A percentile compares a stretch with the other conserved stretches of the same genome.
These are phyloP conservation scores for Eubasilissa splendida DNA, from an alignment of 2,888 invertebrate genomes.

Conservation along the genomic window DNA sequence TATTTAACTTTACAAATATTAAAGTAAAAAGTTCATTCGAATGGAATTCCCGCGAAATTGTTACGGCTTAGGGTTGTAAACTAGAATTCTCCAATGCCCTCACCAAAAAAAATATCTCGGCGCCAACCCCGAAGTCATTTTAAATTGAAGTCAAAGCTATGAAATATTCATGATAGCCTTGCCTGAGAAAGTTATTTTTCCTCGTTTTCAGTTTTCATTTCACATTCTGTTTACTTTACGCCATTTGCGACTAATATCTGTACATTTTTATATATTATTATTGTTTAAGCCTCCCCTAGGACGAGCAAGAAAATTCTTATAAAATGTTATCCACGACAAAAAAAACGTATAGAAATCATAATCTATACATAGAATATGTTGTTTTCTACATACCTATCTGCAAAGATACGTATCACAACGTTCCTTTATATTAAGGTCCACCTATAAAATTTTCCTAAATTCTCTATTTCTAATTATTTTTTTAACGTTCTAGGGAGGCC, in stretches of 20 bases:
- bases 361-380: too few relatives aligned
- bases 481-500: too few relatives aligned
- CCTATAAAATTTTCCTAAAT: too few relatives aligned
- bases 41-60: constrained; percentile 7
- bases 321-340: too few relatives aligned
- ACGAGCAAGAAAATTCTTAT: too few relatives aligned
- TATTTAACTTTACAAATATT: background rate
- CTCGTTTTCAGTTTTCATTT: constrained; percentile 14
- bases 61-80: constrained; percentile 28
- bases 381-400: too few relatives aligned
- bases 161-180: constrained; percentile 44
- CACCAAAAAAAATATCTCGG: background rate
- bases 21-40: constrained; percentile 12
- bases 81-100: constrained; percentile 25
- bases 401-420: too few relatives aligned
- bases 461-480: too few relatives aligned
- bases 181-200: constrained; percentile 11
- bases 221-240: constrained; percentile 16
- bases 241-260: background rate
- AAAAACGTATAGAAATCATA: too few relatives aligned
- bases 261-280: too few relatives aligned
- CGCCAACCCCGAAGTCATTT: constrained; percentile 35
- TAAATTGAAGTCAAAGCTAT: constrained; percentile 37
- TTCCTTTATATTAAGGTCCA: too few relatives aligned
- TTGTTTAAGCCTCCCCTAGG: too few relatives aligned